Percentiles rank a stretch among this genome's conserved stretches.
Conservation (phyloP, 2,797 vertebrate species). For the Acanthurus lineatus region DNA sequence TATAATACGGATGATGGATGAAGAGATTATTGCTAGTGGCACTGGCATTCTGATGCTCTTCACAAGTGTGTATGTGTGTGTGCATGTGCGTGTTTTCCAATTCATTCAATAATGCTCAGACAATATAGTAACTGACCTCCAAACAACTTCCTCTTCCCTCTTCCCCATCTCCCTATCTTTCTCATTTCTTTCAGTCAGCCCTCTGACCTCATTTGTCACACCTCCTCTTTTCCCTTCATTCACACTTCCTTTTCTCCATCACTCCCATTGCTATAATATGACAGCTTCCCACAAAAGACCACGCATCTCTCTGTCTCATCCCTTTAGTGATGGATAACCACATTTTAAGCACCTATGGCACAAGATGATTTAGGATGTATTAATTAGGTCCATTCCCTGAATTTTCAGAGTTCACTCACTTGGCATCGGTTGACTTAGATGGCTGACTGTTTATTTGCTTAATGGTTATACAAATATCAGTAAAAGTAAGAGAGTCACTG, state of each 20-base stretch:
- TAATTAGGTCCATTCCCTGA: constrained; percentile 42
- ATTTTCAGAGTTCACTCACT: constrained; percentile 27
- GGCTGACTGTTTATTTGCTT: constrained; percentile 35
- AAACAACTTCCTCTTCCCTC: constrained; percentile 18
- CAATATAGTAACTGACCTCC: constrained; percentile 57
- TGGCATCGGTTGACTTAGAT: constrained; percentile 3
- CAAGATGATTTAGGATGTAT: background rate
- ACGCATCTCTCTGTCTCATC: background rate
- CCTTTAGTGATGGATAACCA: background rate
- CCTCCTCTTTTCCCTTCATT: background rate
- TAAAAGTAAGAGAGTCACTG: constrained; percentile 37
- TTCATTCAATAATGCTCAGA: constrained; percentile 51
- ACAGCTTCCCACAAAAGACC: constrained; percentile 13
- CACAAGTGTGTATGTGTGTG: constrained; percentile 3
- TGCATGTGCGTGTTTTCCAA: constrained; percentile 29
- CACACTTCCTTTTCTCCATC: constrained; percentile 12
- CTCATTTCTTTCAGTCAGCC: constrained; percentile 32
- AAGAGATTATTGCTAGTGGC: constrained; percentile 67
- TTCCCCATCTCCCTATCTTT: constrained; percentile 5
- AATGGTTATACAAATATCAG: constrained; percentile 40
- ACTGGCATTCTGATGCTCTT: constrained; percentile 45
- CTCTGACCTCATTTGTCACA: constrained; percentile 41
- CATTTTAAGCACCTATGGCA: background rate
- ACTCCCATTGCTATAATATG: constrained; percentile 1
- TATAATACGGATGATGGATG: constrained; percentile 74